Evolutionary conservation across 2,113 vertebrate species (phyloP).

Genomic region (Picathartes gymnocephalus): DNA sequence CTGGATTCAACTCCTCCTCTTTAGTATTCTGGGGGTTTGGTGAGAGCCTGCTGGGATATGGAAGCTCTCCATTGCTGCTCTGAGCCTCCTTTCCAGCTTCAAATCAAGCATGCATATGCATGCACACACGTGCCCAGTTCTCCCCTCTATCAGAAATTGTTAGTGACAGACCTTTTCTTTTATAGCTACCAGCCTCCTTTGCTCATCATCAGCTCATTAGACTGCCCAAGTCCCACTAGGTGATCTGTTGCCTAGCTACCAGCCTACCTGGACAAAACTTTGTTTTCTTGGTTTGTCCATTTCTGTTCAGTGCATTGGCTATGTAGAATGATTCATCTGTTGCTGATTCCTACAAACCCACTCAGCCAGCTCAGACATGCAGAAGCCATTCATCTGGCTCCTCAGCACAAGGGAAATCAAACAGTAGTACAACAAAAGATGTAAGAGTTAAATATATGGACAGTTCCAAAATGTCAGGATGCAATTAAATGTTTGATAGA

Average conservation of each 20-base stretch:
- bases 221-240: neutral
- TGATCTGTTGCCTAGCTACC: constrained; percentile 2
- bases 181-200: neutral
- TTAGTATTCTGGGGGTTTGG: neutral
- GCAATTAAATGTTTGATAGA: neutral
- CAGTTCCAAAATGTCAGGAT: neutral
- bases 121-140: neutral
- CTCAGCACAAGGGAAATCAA: neutral
- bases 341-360: neutral
- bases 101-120: neutral
- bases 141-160: neutral
- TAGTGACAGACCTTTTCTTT: neutral
- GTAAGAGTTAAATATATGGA: neutral
- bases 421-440: neutral
- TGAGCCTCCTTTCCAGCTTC: neutral
- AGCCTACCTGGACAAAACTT: constrained; percentile 12
- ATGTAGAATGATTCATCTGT: neutral
- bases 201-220: neutral
- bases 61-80: neutral
- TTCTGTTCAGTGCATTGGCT: neutral
- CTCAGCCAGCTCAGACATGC: neutral
- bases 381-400: neutral
- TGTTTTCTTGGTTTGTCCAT: neutral
- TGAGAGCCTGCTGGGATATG: neutral
- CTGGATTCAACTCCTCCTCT: neutral